Percentiles rank a stretch among this genome's conserved stretches.
phyloP scores from a whole-genome alignment of 2,797 vertebrate species.

The Cyclopterus lumpus region DNA sequence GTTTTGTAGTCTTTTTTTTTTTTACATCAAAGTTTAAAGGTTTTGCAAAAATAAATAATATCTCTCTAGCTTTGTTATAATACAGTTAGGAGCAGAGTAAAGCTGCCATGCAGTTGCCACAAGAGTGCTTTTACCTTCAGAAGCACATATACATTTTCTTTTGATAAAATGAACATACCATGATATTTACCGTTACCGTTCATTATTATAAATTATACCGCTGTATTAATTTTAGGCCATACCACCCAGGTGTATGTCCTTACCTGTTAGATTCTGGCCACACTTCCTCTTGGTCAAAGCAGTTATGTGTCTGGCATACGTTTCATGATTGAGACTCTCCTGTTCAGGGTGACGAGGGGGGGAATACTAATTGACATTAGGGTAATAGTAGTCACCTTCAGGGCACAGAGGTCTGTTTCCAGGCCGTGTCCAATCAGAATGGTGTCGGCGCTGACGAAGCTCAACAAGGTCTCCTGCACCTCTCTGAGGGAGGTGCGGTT shows the following conservation, averaged over 20 bases:
- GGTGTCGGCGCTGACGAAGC: conserved; percentile 83
- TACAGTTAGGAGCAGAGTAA: background rate
- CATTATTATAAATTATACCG: background rate
- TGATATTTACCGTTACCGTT: background rate
- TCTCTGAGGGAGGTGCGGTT: conserved; percentile 73
- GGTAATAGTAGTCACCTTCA: conserved; percentile 84
- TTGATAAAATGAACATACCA: background rate
- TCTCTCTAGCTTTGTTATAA: background rate
- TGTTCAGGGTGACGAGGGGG: too few relatives aligned
- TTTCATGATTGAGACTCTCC: background rate
- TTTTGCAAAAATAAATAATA: background rate
- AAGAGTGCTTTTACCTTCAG: background rate
- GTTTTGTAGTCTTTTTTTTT: background rate
- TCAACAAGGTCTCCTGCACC: conserved; percentile 84
- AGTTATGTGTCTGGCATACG: background rate
- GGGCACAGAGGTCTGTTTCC: conserved; percentile 83
- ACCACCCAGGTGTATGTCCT: background rate
- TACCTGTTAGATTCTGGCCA: background rate
- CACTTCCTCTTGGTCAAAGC: background rate
- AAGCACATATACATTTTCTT: background rate
- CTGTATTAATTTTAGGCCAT: background rate
- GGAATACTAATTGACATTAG: background rate
- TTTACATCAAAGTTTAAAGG: background rate
- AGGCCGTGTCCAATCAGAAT: conserved; percentile 87
- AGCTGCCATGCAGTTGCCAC: background rate